Conservation (phyloP, 2,113 vertebrate species). For the Electrona antarctica region DNA sequence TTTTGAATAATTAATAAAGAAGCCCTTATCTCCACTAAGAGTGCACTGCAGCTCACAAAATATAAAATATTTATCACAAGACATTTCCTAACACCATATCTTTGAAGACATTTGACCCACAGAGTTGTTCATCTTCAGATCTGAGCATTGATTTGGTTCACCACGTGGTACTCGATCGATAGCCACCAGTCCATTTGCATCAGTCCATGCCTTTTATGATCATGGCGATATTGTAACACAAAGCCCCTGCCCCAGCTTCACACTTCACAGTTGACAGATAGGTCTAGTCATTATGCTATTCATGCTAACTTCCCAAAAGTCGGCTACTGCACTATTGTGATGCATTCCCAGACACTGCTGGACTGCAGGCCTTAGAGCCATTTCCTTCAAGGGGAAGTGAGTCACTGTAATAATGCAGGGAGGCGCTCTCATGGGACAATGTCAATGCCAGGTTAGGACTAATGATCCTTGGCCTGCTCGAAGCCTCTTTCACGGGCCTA, state of each 20-base stretch:
- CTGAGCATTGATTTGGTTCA: no score
- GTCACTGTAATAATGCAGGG: conserved; percentile 73
- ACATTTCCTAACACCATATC: no score
- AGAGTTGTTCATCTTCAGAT: no score
- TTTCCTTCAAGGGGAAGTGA: conserved; percentile 77
- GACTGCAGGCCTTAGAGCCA: conserved; percentile 65
- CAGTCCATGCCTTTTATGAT: conserved; percentile 17
- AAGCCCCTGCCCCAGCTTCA: conserved; percentile 41
- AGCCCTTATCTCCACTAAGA: no score
- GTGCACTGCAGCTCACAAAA: no score
- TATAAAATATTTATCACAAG: no score
- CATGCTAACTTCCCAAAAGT: conserved; percentile 58
- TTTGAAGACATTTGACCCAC: no score
- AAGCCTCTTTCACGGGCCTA: conserved; percentile 32
- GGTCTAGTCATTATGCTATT: conserved; percentile 40
- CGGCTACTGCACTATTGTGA: conserved; percentile 55
- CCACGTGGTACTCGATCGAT: no score
- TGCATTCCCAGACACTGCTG: conserved; percentile 68
- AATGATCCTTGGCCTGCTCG: conserved; percentile 45
- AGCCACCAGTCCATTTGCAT: not conserved
- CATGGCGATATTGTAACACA: conserved; percentile 18
- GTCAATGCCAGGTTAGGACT: conserved; percentile 55
- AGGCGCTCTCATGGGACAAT: conserved; percentile 64
- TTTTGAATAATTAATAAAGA: no score
- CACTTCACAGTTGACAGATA: conserved; percentile 39